Base-by-base conservation (phyloP, 2,113 vertebrate genomes). In the Nanorana parkeri region DNA sequence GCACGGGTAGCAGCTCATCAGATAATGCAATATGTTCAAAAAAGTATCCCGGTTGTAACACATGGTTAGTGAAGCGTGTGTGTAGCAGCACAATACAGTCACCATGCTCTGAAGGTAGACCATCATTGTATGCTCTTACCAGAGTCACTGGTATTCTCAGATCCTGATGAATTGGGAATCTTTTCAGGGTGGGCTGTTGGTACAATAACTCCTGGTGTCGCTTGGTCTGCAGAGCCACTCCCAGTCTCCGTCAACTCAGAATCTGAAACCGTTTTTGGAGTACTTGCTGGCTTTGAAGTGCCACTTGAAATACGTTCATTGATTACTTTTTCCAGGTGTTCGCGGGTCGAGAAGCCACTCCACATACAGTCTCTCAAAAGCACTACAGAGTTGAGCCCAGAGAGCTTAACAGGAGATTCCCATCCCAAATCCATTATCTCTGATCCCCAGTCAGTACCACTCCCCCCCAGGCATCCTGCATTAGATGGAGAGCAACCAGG, bases 281-380 rank as follows among this genome's bases (percentile, higher is more conserved):
- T 86, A 87, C 55, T 86, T 81, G 73, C 88, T 90, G 61, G 85
- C 24, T 85, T 78, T n/a, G 85, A 81, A n/a, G 83, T 81, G 51
- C 89, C 71, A 51, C 90, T 72, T n/a, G 92, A 77, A 60, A 90
- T 90, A 54, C 90, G 91, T 73, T 93, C 95, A 1, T 91, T 92
- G 81, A 96, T 94, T 28, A 91, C 95, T 86, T 95, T 97, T 85
- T 96, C 96, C 90, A 95, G 90, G 17, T 96, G 90, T 87, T 96
- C 96, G 58, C 94, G 92, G 73, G 94, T 92, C 0, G 96, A 96
- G 86, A 96, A 96, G 0, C 96, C 93, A 78, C 97, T 99, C 97
- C 97, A 98, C 97, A 99, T 99, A 88, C 97, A 99, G 92, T 98
- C 97, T 85, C 91, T 93, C 76, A 93, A 91, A 54, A 97, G 96